Conservation (phyloP, 1,140 invertebrate species). For the Akabosia matsudoensis region DNA sequence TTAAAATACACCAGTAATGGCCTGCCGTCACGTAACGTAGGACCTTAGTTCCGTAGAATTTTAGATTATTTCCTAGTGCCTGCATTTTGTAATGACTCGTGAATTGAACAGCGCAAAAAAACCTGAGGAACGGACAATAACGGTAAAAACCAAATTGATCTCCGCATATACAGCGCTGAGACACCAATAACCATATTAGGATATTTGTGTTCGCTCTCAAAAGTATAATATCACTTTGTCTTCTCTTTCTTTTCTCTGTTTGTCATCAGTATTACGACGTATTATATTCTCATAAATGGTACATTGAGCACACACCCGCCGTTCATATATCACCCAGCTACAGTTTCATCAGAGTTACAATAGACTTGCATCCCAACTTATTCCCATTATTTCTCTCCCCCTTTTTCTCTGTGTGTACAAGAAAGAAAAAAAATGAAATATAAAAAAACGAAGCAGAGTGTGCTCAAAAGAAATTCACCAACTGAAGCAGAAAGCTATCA, state of each 20-base stretch:
- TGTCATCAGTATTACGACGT: not conserved
- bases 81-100: no score
- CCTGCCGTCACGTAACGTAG: no score
- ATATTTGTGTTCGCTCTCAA: not conserved
- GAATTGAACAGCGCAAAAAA: no score
- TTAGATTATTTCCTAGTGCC: no score
- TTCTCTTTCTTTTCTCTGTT: not conserved
- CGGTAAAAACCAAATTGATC: no score
- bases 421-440: not conserved
- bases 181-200: no score
- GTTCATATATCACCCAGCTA: no score
- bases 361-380: not conserved
- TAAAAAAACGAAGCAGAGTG: not conserved
- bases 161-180: no score
- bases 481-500: not conserved
- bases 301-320: not conserved
- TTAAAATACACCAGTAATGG: no score
- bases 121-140: no score
- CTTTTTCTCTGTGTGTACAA: not conserved
- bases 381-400: not conserved
- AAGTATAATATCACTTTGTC: not conserved
- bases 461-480: not conserved
- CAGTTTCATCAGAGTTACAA: not conserved
- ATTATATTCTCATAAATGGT: slow-evolving; percentile 9
- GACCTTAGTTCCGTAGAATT: no score